Evolutionary conservation across 2,888 invertebrate genomes (phyloP).

Genomic region (Himalopsyche kuldschensis): DNA sequence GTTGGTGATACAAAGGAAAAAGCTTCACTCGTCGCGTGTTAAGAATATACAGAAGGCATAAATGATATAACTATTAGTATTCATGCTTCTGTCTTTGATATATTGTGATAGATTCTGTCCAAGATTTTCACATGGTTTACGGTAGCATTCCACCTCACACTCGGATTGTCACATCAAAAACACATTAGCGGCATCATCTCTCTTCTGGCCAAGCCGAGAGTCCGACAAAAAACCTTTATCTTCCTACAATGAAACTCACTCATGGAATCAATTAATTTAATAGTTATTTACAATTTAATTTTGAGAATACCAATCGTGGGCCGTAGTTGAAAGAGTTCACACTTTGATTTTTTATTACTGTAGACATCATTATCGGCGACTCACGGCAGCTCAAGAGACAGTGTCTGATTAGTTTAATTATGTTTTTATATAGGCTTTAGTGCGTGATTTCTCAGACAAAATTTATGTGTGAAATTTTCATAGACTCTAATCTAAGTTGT

Average conservation of each 20-base stretch:
- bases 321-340: slow-evolving; percentile 4
- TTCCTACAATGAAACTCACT: slow-evolving; percentile 36
- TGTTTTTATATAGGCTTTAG: not conserved
- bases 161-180: slow-evolving; percentile 37
- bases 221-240: slow-evolving; percentile 23
- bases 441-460: not conserved
- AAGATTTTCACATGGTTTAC: not conserved
- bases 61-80: too few relatives aligned
- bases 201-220: not conserved
- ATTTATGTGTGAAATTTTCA: not conserved
- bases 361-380: not conserved
- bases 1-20: too few relatives aligned
- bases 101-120: not conserved
- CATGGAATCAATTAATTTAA: slow-evolving; percentile 37
- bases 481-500: too few relatives aligned
- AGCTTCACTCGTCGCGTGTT: too few relatives aligned
- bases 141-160: not conserved
- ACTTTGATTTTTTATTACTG: not conserved
- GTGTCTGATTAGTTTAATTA: slow-evolving; percentile 10
- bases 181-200: slow-evolving; percentile 31
- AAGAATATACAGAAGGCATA: too few relatives aligned
- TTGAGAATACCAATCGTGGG: not conserved
- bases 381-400: slow-evolving; percentile 2
- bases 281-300: slow-evolving; percentile 33
- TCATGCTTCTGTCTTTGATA: not conserved